Percentiles rank a stretch among this genome's conserved stretches.
These are phyloP conservation scores for Serranus cabrilla DNA, from an alignment of 2,797 vertebrate genomes.

Conservation along the genomic window DNA sequence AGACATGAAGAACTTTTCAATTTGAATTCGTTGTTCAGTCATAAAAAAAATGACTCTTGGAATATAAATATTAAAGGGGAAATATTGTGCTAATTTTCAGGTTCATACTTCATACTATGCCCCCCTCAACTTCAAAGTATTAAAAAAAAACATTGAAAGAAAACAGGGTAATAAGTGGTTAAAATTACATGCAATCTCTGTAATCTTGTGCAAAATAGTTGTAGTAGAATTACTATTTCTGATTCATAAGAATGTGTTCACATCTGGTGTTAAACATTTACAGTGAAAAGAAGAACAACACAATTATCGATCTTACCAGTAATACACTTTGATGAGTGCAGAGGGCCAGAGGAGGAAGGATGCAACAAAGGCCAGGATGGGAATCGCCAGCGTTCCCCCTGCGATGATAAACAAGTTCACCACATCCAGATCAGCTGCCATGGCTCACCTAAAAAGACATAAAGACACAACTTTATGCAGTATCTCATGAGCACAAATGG, in stretches of 20 bases:
- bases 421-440: constrained; percentile 91
- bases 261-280: background rate
- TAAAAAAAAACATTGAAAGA: background rate
- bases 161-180: background rate
- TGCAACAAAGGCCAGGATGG: constrained; percentile 94
- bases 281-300: background rate
- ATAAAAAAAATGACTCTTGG: background rate
- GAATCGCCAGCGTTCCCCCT: constrained; percentile 91
- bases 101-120: too few species aligned
- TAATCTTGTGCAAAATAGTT: background rate
- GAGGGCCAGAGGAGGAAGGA: constrained; percentile 96
- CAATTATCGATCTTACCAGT: constrained; percentile 88
- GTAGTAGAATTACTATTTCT: background rate
- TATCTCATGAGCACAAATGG: constrained; percentile 4
- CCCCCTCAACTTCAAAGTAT: too few species aligned
- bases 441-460: constrained; percentile 42
- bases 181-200: background rate
- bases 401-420: constrained; percentile 94
- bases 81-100: too few species aligned
- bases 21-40: background rate
- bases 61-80: too few species aligned
- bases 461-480: constrained; percentile 18
- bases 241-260: background rate
- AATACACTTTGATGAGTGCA: constrained; percentile 94
- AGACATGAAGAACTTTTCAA: background rate